phyloP scores from a whole-genome alignment of 2,113 vertebrate species.

The Microcebus lehilahytsara region DNA sequence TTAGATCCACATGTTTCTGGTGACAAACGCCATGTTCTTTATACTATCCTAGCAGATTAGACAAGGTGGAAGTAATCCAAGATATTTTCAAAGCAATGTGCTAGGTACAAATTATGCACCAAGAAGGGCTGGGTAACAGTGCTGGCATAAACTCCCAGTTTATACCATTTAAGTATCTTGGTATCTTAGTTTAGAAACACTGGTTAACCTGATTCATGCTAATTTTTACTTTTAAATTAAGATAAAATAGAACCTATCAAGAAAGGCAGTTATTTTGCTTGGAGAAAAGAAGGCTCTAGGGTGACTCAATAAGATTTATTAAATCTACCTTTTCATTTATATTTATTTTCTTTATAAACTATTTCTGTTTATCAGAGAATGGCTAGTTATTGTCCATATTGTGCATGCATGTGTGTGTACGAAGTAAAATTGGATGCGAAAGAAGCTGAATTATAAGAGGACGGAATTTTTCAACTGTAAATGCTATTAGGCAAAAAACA shows the following conservation, averaged over 20 bases:
- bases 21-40: background rate
- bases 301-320: background rate
- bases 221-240: conserved; percentile 43
- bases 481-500: background rate
- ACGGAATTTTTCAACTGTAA: conserved; percentile 31
- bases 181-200: background rate
- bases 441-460: conserved; percentile 27
- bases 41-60: background rate
- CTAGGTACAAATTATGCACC: background rate
- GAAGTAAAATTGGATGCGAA: conserved; percentile 31
- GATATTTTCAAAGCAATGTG: conserved; percentile 19
- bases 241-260: background rate
- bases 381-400: background rate
- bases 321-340: background rate
- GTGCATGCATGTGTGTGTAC: background rate
- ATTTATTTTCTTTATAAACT: background rate
- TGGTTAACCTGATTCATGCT: background rate
- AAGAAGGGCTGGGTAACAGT: background rate
- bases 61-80: background rate
- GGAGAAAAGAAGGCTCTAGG: background rate
- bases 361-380: conserved; percentile 4
- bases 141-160: background rate
- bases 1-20: background rate
- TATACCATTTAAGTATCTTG: background rate
- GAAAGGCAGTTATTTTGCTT: background rate